Evolutionary conservation across 2,888 invertebrate genomes (phyloP).

Genomic region (Chloroclystis v-ata): DNA sequence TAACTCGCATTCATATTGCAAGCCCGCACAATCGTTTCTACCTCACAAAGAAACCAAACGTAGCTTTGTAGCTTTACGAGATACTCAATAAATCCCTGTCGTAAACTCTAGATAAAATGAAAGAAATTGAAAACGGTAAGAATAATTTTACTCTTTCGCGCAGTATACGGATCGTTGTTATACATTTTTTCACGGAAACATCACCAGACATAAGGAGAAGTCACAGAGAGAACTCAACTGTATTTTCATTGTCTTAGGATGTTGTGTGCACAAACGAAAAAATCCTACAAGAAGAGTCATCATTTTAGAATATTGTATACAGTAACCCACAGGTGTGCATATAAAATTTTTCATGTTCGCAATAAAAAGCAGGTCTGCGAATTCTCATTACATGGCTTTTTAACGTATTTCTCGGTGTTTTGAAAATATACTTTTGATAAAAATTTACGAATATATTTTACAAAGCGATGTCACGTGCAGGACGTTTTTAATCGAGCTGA

Average conservation of each 20-base stretch:
- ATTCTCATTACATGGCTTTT: conserved; percentile 21
- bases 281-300: not conserved
- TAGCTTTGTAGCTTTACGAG: conserved; percentile 19
- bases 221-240: not conserved
- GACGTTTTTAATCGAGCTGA: too few relatives aligned
- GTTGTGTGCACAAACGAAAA: not conserved
- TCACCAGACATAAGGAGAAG: not conserved
- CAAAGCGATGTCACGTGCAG: too few relatives aligned
- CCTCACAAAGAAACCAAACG: conserved; percentile 20
- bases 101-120: conserved; percentile 20
- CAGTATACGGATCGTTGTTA: conserved; percentile 37
- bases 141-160: conserved; percentile 28
- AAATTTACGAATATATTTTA: conserved; percentile 8
- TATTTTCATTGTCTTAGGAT: not conserved
- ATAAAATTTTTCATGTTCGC: conserved; percentile 38
- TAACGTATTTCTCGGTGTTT: conserved; percentile 9
- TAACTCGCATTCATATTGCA: conserved; percentile 18
- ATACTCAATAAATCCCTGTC: conserved; percentile 21
- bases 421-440: not conserved
- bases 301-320: not conserved
- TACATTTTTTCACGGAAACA: not conserved
- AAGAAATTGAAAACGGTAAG: conserved; percentile 21
- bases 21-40: conserved; percentile 16
- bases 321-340: conserved; percentile 31
- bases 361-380: conserved; percentile 34